These are phyloP conservation scores for Collichthys lucidus DNA, from an alignment of 2,113 vertebrate genomes.

Conservation along the genomic window DNA sequence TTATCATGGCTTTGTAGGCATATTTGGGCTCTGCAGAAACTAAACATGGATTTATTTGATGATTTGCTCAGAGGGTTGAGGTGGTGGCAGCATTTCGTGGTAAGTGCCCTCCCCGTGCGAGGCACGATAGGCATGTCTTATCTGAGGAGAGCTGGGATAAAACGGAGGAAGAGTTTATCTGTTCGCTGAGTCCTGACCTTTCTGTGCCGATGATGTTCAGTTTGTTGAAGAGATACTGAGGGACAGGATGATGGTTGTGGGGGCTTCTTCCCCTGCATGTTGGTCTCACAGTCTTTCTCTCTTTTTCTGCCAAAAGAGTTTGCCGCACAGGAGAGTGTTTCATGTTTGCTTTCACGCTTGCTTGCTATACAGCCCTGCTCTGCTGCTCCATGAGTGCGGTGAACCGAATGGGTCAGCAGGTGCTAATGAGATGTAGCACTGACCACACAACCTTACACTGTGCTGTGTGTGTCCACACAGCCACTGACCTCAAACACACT, in stretches of 20 bases:
- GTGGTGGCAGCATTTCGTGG: conserved; percentile 34
- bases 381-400: conserved; percentile 21
- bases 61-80: conserved; percentile 38
- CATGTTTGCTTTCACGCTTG: conserved; percentile 55
- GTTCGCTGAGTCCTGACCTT: conserved; percentile 57
- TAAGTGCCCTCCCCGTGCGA: conserved; percentile 45
- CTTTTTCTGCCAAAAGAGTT: conserved; percentile 18
- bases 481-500: conserved; percentile 38
- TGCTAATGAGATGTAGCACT: conserved; percentile 64
- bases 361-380: conserved; percentile 41
- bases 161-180: conserved; percentile 69
- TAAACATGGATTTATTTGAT: conserved; percentile 70
- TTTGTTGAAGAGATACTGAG: conserved; percentile 59
- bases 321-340: conserved; percentile 41
- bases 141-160: conserved; percentile 54
- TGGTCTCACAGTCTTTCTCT: conserved; percentile 30
- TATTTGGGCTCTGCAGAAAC: conserved; percentile 66
- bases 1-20: conserved; percentile 77
- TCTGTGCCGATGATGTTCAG: conserved; percentile 46
- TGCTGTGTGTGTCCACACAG: conserved; percentile 33
- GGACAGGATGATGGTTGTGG: conserved; percentile 39
- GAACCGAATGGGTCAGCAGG: conserved; percentile 51
- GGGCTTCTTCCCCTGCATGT: conserved; percentile 14
- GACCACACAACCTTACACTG: conserved; percentile 60
- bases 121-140: conserved; percentile 63